Percentiles rank a stretch among this genome's conserved stretches.
Conservation (phyloP, 2,113 vertebrate species). For the Ictalurus punctatus region DNA sequence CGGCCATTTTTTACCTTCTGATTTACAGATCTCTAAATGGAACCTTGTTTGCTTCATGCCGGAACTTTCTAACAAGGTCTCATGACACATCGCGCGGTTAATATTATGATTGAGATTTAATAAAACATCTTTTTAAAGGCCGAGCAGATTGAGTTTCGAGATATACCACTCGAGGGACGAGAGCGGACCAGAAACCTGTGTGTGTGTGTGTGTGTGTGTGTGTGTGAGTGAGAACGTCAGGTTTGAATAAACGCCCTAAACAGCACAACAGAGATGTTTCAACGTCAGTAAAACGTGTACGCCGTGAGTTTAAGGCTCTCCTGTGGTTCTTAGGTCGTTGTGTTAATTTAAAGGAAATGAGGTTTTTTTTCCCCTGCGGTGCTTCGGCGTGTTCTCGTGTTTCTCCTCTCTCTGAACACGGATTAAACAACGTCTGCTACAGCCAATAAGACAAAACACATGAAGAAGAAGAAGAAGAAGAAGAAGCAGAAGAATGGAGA, state of each 20-base stretch:
- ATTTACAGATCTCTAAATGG: constrained; percentile 54
- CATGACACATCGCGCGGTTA: constrained; percentile 53
- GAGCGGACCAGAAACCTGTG: constrained; percentile 12
- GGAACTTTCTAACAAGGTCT: constrained; percentile 51
- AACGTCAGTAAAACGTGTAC: not conserved
- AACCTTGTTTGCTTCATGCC: constrained; percentile 52
- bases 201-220: not conserved
- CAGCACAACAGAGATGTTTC: not conserved
- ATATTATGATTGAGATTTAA: constrained; percentile 46
- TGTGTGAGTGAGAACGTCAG: not conserved
- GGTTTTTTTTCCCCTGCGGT: not conserved
- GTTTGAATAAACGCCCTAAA: not conserved
- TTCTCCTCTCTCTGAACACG: not conserved
- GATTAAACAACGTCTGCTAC: not conserved
- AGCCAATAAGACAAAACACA: not conserved
- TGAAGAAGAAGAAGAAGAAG: not conserved
- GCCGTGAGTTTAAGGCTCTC: not conserved
- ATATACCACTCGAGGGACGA: constrained; percentile 44
- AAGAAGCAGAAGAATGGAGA: not conserved
- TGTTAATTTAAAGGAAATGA: constrained; percentile 31
- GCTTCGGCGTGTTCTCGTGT: not conserved
- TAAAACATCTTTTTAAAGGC: constrained; percentile 56
- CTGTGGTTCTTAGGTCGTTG: not conserved
- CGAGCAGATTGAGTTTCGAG: constrained; percentile 46
- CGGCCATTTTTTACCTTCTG: constrained; percentile 44